These are phyloP conservation scores for Paratrypauchen microcephalus DNA, from an alignment of 2,797 vertebrate genomes.

Conservation along the genomic window DNA sequence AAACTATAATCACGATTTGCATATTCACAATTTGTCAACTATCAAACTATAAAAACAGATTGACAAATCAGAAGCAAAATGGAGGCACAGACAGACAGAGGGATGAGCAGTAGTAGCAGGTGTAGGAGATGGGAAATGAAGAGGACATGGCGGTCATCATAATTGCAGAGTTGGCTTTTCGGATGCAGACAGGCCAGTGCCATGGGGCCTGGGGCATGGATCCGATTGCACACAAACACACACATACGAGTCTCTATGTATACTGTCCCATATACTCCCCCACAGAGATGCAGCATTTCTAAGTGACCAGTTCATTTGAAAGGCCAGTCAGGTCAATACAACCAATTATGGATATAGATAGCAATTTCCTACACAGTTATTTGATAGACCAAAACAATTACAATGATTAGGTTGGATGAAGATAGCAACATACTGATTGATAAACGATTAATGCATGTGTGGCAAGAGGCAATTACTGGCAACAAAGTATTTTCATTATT, in stretches of 20 bases:
- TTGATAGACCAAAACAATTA: not conserved
- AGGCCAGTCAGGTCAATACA: constrained; percentile 15
- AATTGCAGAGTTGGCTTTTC: constrained; percentile 80
- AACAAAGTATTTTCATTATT: not conserved
- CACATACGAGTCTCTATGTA: constrained; percentile 40
- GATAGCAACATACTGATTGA: not conserved
- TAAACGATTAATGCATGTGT: not conserved
- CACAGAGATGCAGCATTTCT: constrained; percentile 17
- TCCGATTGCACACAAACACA: constrained; percentile 68
- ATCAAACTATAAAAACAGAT: too few species aligned
- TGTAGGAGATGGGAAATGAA: constrained; percentile 72
- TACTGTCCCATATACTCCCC: constrained; percentile 39
- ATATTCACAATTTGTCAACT: too few species aligned
- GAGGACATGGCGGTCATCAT: constrained; percentile 77
- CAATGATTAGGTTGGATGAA: not conserved
- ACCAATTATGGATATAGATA: constrained; percentile 14
- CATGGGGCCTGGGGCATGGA: constrained; percentile 69
- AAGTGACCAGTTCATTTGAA: not conserved
- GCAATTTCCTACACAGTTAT: not conserved
- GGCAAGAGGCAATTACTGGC: not conserved
- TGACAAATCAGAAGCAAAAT: not conserved
- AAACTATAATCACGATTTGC: too few species aligned
- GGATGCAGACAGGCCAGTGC: constrained; percentile 75
- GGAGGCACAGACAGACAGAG: constrained; percentile 6
- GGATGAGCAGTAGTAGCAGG: constrained; percentile 31